Evolutionary conservation across 2,888 invertebrate genomes (phyloP).

Genomic region (Morinoia aosen): DNA sequence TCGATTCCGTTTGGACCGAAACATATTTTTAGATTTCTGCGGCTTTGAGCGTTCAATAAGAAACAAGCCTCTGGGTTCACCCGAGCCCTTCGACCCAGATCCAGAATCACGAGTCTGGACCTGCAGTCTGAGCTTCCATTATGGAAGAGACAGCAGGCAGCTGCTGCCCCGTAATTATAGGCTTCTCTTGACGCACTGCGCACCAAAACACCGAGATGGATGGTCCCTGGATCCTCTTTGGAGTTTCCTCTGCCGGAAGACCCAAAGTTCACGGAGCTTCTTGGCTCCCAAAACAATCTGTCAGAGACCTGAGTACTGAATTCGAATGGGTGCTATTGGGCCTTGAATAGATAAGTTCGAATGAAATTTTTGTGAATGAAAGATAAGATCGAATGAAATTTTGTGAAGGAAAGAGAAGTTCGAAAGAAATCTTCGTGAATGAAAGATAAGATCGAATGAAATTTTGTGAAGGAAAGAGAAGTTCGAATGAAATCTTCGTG

Average conservation of each 20-base stretch:
- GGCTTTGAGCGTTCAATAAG: not conserved
- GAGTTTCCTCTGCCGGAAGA: not conserved
- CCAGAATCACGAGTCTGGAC: not conserved
- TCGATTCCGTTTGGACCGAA: no score
- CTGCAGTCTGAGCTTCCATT: not conserved
- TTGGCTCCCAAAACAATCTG: not conserved
- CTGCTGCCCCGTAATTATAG: slow-evolving; percentile 1
- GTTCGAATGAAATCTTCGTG: no score
- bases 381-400: no score
- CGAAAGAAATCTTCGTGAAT: no score
- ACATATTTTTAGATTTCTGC: not conserved
- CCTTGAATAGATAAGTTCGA: not conserved
- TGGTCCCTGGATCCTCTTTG: not conserved
- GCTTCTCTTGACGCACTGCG: slow-evolving; percentile 38
- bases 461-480: no score
- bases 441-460: not conserved
- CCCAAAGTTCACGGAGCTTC: not conserved
- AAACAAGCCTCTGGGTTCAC: not conserved
- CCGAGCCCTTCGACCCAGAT: not conserved
- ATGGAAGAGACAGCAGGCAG: slow-evolving; percentile 16
- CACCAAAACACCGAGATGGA: slow-evolving; percentile 6
- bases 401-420: no score
- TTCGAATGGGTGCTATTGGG: not conserved
- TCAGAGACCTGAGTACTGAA: not conserved
- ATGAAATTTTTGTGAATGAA: no score